phyloP scores from a whole-genome alignment of 1,140 invertebrate species.

The Platyura marginata region DNA sequence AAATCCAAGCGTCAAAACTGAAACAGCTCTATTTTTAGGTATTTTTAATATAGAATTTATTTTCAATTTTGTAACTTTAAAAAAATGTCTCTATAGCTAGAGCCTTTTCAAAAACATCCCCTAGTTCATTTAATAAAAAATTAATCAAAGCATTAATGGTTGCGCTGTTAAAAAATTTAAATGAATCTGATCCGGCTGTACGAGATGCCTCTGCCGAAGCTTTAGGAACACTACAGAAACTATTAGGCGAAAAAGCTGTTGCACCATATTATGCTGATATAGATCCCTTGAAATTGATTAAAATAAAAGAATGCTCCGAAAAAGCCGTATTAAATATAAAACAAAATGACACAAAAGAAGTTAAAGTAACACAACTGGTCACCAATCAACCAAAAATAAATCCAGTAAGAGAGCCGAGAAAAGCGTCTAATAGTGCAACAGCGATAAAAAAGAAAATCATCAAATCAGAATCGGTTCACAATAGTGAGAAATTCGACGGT shows the following conservation, averaged over 20 bases:
- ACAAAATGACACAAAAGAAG: slow-evolving; percentile 35
- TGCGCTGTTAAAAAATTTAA: slow-evolving; percentile 68
- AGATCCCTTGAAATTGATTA: slow-evolving; percentile 80
- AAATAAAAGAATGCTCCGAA: slow-evolving; percentile 88
- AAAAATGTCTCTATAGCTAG: slow-evolving; percentile 33
- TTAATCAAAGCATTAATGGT: slow-evolving; percentile 67
- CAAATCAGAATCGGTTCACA: slow-evolving; percentile 8
- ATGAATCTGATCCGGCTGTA: slow-evolving; percentile 59
- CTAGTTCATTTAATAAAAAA: slow-evolving; percentile 77
- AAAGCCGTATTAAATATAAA: slow-evolving; percentile 76
- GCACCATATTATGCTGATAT: slow-evolving; percentile 71
- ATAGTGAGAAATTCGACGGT: slow-evolving; percentile 10
- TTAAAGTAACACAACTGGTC: slow-evolving; percentile 32
- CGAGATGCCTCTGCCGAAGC: slow-evolving; percentile 76
- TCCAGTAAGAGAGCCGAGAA: slow-evolving; percentile 30
- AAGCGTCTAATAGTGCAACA: slow-evolving; percentile 23
- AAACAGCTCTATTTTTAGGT: slow-evolving; percentile 70
- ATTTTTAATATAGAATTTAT: no score
- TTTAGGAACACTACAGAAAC: slow-evolving; percentile 83
- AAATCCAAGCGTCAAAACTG: slow-evolving; percentile 85
- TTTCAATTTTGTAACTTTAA: no score
- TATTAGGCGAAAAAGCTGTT: slow-evolving; percentile 82
- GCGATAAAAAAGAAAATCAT: slow-evolving; percentile 15
- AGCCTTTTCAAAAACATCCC: slow-evolving; percentile 61
- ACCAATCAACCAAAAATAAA: slow-evolving; percentile 35